phyloP scores from a whole-genome alignment of 2,113 vertebrate species.

The Pitta sordida region DNA sequence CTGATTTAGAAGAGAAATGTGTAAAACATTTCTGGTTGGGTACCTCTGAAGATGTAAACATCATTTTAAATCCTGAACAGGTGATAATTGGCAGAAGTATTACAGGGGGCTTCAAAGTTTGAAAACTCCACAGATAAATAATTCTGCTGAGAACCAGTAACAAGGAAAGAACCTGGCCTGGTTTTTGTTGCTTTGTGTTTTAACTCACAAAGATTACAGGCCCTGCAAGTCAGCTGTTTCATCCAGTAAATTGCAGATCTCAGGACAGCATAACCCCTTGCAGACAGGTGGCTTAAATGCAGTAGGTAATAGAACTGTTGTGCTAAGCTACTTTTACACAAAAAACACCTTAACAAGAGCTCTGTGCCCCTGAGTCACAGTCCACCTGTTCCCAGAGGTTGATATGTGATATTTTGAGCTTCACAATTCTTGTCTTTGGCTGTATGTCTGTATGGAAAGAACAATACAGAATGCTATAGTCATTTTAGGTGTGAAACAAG shows the following conservation, averaged over 20 bases:
- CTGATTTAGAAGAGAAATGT: neutral
- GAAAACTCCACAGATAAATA: neutral
- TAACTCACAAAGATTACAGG: slow-evolving; percentile 18
- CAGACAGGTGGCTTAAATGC: slow-evolving; percentile 82
- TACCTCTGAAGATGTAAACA: neutral
- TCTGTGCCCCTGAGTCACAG: slow-evolving; percentile 62
- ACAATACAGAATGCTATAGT: slow-evolving; percentile 31
- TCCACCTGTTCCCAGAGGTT: slow-evolving; percentile 69
- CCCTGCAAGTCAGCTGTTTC: slow-evolving; percentile 77
- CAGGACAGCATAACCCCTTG: slow-evolving; percentile 43
- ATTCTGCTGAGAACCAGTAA: neutral
- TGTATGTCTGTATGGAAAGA: neutral
- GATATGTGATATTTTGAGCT: slow-evolving; percentile 37
- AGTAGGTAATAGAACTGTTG: slow-evolving; percentile 65
- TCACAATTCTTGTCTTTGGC: neutral
- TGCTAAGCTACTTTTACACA: slow-evolving; percentile 75
- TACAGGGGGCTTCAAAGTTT: neutral
- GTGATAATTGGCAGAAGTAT: neutral
- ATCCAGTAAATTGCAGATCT: slow-evolving; percentile 59
- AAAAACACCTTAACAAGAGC: slow-evolving; percentile 79
- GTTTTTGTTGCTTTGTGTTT: neutral
- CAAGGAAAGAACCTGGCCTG: neutral
- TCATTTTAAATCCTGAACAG: neutral
- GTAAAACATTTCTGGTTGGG: neutral
- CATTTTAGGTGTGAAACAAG: slow-evolving; percentile 38